Evolutionary conservation across 2,113 vertebrate genomes (phyloP), one percentile per base, ranked within the genome.

Genomic region (Perca schrenkii): DNA sequence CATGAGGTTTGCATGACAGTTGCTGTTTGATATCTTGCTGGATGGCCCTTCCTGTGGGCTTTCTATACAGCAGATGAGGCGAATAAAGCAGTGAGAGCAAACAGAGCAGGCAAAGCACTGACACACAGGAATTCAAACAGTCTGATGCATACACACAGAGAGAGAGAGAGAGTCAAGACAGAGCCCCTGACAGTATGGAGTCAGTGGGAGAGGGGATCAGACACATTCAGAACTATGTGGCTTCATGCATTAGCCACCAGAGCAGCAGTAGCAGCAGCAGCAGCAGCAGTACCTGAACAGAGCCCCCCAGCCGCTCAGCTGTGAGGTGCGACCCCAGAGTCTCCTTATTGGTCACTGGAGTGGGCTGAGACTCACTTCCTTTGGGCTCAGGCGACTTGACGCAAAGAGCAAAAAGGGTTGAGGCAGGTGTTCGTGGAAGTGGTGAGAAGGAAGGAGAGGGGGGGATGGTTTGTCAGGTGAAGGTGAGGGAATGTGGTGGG

Each of bases 271-370:
- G 81, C 68, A 88, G 82, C 82, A 90, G 85, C 92, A 25, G 25
- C 80, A 93, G 93, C 88, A 94, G 94, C 91, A 91, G 96, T 97
- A 97, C 97, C 97, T 97, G 96, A 52, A 97, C 96, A 88, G 97
- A 97, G 95, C 97, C 96, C 95, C 96, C 96, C 91, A 97, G 95
- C 96, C 96, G 95, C 94, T 96, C 96, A 95, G 96, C 94, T 85
- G 97, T 96, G 91, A 97, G 95, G 90, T 95, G 96, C 86, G 96
- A 96, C 95, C 96, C 96, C 95, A 97, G 89, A 89, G 96, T 94
- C 94, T 97, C 96, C 96, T 96, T 95, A 96, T 92, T 96, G 94
- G 96, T 97, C 94, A 95, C 94, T 70, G 95, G 95, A 92, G 95
- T 94, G 94, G 96, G 95, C 95, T 96, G 96, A 93, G 96, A 96